Conservation (phyloP, 2,888 invertebrate genomes). For the Ormyrus labotus region DNA sequence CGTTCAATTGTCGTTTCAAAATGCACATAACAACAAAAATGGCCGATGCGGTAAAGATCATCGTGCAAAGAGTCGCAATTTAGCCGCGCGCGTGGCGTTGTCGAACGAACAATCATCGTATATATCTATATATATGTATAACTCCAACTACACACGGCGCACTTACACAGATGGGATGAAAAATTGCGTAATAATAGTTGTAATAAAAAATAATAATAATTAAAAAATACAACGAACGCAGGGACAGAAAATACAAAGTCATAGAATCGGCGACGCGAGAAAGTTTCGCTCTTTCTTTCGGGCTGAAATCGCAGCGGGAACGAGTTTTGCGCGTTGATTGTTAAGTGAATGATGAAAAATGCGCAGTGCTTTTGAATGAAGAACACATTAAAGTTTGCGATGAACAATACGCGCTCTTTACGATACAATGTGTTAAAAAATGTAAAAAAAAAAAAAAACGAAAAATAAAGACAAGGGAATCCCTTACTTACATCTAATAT, state of each 20-base stretch:
- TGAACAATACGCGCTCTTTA: constrained; percentile 17
- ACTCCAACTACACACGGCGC: constrained; percentile 40
- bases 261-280: constrained; percentile 42
- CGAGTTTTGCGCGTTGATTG: constrained; percentile 18
- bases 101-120: constrained; percentile 36
- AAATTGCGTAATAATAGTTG: constrained; percentile 20
- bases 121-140: constrained; percentile 11
- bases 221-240: constrained; percentile 31
- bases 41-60: constrained; percentile 33
- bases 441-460: constrained; percentile 27
- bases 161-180: constrained; percentile 15
- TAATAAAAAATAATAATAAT: constrained; percentile 37
- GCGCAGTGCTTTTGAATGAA: constrained; percentile 16
- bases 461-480: neutral
- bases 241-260: constrained; percentile 23
- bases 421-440: constrained; percentile 1
- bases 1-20: constrained; percentile 42
- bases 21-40: constrained; percentile 54
- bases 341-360: constrained; percentile 19
- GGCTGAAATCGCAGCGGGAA: constrained; percentile 41
- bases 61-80: constrained; percentile 45
- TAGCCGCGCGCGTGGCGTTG: constrained; percentile 35
- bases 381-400: constrained; percentile 24
- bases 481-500: constrained; percentile 47
- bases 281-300: constrained; percentile 42